phyloP scores from a whole-genome alignment of 2,797 vertebrate species.

The Dipus sagitta region DNA sequence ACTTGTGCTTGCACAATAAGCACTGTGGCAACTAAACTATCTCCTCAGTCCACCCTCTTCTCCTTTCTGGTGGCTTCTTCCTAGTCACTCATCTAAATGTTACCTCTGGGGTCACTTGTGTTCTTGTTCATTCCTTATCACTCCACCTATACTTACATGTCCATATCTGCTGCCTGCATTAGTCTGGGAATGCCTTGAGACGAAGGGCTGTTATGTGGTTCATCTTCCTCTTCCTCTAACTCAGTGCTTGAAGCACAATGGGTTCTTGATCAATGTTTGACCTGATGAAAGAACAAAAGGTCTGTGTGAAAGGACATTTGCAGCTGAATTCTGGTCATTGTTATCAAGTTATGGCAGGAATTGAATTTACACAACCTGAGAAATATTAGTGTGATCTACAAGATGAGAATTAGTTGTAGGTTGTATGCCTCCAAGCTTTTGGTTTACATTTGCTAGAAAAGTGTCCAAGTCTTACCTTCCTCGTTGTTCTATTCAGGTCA shows the following conservation, averaged over 20 bases:
- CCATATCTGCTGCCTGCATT: constrained; percentile 8
- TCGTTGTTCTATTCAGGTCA: background rate
- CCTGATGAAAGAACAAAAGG: constrained; percentile 21
- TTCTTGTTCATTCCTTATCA: background rate
- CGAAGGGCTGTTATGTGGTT: background rate
- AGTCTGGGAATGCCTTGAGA: background rate
- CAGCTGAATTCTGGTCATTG: constrained; percentile 3
- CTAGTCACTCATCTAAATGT: background rate
- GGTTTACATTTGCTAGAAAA: constrained; percentile 46
- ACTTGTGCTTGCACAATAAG: no score
- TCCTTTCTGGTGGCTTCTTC: background rate
- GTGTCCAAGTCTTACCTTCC: background rate
- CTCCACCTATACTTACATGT: background rate
- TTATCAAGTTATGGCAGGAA: constrained; percentile 10
- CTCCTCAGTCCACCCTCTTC: background rate
- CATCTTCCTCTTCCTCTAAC: background rate
- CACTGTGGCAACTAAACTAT: background rate
- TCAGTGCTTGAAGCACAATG: background rate
- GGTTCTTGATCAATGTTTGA: constrained; percentile 50
- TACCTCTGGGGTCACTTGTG: background rate
- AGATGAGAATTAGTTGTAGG: background rate
- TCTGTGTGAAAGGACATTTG: background rate
- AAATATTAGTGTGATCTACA: background rate
- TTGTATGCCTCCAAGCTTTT: background rate
- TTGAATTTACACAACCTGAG: constrained; percentile 11